These are phyloP conservation scores for Ophiothrix spiculata DNA, from an alignment of 35 echinoderm and acorn worm genomes.

Conservation along the genomic window DNA sequence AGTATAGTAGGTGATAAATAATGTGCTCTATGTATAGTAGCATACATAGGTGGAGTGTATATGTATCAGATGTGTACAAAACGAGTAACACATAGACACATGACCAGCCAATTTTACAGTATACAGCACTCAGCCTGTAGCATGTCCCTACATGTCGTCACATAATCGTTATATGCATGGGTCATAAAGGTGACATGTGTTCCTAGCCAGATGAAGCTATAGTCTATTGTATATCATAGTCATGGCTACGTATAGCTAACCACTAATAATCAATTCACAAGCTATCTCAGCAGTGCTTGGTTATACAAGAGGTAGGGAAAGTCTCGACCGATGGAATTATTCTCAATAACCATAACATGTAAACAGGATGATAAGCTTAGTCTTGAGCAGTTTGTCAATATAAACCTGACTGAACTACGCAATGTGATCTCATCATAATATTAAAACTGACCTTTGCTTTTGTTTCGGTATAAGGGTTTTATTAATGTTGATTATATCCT, in stretches of 20 bases:
- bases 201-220: neutral
- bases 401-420: no score
- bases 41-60: no score
- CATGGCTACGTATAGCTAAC: neutral
- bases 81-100: neutral
- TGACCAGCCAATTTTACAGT: neutral
- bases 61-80: neutral
- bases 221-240: neutral
- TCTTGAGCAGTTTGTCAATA: no score
- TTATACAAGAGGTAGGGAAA: no score
- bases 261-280: no score
- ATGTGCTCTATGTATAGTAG: no score
- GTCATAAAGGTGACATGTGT: neutral
- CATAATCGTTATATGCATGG: neutral
- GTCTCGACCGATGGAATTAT: no score
- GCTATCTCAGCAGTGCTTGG: no score
- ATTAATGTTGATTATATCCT: constrained; percentile 10
- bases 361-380: no score
- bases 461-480: neutral
- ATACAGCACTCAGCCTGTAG: neutral
- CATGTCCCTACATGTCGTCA: constrained; percentile 11
- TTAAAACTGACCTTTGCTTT: neutral
- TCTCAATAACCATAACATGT: no score
- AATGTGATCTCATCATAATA: no score
- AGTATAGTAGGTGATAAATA: no score